Evolutionary conservation across 2,888 invertebrate genomes (phyloP), one percentile per base, ranked within the genome.

Genomic region (Eristalis intricaria): DNA sequence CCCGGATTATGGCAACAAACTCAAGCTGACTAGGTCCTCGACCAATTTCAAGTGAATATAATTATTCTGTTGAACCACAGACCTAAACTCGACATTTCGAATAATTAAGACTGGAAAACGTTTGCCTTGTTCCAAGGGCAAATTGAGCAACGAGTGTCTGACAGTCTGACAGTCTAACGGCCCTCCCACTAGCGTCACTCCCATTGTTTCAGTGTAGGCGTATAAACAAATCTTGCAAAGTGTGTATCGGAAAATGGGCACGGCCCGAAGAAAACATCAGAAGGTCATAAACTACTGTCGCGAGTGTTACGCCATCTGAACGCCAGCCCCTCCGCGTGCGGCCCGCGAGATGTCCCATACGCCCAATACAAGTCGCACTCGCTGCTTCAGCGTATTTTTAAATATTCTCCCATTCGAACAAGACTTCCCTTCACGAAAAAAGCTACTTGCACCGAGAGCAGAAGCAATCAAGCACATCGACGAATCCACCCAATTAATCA

Each of bases 401-500:
- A 32, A 50, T 19, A 19, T 8, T 50, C 50, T 50, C 50, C 19
- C 15, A 43, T 43, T n/a, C 50, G 10, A 4, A 2, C 2, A 26
- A 26, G 35, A 60, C 13, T 40, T 32, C 63, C 43, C 22, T n/a
- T n/a, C 63, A 15, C 50, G 15, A 38, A 26, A 26, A 63, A 58
- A 70, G 29, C 64, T 78, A 19, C 32, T n/a, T 32, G 61, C 32
- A 61, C 29, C 50, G 50, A 19, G 61, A 61, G 32, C 10, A 71
- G 40, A 65, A 58, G 77, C 26, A 83, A 73, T 77, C 77, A 77
- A 83, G 61, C 77, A 61, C 60, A 73, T 56, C 83, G 58, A 69
- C 83, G 64, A 69, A 61, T 73, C 66, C 50, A 50, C 50, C 66
- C 71, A 32, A 83, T 83, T 77, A 83, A 83, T 83, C 83, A 77